Evolutionary conservation across 2,797 vertebrate genomes (phyloP).

Genomic region (Eurystomus glaucurus): DNA sequence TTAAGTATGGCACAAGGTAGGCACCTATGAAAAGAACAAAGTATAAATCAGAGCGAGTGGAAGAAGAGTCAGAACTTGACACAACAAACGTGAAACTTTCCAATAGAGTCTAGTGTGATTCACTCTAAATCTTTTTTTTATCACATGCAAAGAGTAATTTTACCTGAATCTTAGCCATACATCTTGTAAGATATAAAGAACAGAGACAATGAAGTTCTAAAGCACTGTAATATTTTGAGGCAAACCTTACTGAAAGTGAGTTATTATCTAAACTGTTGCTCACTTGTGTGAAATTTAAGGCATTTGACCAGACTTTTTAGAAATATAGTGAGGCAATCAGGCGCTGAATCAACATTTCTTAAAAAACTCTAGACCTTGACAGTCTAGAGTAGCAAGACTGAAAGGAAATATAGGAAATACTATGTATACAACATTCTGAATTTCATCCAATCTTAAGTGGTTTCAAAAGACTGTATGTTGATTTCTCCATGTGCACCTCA

Average conservation of each 20-base stretch:
- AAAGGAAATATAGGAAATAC: neutral
- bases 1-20: constrained; percentile 95
- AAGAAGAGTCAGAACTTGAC: neutral
- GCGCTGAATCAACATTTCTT: neutral
- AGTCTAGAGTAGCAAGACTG: neutral
- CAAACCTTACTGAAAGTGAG: neutral
- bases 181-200: neutral
- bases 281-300: neutral
- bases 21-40: constrained; percentile 87
- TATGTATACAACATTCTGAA: neutral
- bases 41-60: neutral
- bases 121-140: neutral
- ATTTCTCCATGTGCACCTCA: neutral
- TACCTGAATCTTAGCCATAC: neutral
- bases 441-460: neutral
- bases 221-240: neutral
- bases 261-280: neutral
- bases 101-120: neutral
- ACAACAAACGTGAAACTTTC: neutral
- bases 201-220: neutral
- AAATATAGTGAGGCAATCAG: neutral
- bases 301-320: neutral
- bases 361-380: neutral
- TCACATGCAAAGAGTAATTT: neutral
- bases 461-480: neutral